Evolutionary conservation across 2,113 vertebrate species (phyloP), one percentile per base, ranked within the genome.

Genomic region (Hypomesus transpacificus): DNA sequence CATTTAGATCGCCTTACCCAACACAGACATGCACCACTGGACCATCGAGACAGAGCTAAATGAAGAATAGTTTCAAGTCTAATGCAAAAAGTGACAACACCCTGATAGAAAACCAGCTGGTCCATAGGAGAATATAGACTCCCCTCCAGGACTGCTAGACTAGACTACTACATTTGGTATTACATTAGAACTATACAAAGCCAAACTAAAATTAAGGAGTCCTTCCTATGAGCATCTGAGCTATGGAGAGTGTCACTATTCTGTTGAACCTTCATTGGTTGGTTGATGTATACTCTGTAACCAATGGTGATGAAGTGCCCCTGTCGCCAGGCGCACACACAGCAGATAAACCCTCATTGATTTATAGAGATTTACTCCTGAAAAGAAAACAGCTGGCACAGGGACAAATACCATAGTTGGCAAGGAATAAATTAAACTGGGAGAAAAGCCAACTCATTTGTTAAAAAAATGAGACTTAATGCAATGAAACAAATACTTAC

Each of bases 1-100:
- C 68, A 69, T 74, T 85, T 80, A 84, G 86, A 88, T 92, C 88
- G 58, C 80, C 92, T 93, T 92, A 97, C 96, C 93, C 88, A 89
- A 92, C 92, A 89, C 93, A 91, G 50, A 92, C 90, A 84, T 93
- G 93, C 82, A 70, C 77, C 58, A 91, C 88, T 57, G 93, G 90
- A 68, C 90, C 88, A 82, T 92, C 89, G 77, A 95, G 89, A 87
- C 94, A 83, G 72, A 88, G 73, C 62, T 85, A 68, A 51, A 93
- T 93, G 75, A 95, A 84, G 80, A 94, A 85, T 63, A 91, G 93
- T 72, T 94, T 85, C 66, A 86, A 59, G 22, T 56, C 0, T 11
- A n/a, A 58, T 76, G 68, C 71, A 72, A 75, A 46, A 46, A 11
- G 39, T 46, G 39, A 67, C 68, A 59, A 77, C 71, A 69, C 65